Base-by-base conservation (phyloP, 2,797 vertebrate species). In the Chromobotia macracanthus region DNA sequence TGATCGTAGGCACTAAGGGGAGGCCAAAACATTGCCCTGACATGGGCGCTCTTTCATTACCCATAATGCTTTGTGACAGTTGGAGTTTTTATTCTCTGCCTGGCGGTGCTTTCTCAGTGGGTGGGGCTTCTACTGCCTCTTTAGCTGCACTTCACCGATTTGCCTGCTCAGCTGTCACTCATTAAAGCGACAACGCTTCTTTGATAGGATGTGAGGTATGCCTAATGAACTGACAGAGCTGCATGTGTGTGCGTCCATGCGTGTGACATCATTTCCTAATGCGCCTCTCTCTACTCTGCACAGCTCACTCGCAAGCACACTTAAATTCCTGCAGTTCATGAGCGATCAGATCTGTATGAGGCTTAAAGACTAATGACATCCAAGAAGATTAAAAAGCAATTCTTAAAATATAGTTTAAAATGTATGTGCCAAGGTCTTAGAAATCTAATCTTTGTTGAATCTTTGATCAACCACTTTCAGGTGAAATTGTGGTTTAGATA, bases 11-110 rank as follows among this genome's bases (percentile, higher is more conserved):
- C 38, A 50, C 85, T 83, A 80, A 75, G 72, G 21, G 50, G 50
- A 69, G 69, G 21, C 51, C 72, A 48, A 56, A 77, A 58, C 51
- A 76, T 77, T 38, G 35, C 6, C 35, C 35, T 38, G 35, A 38
- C 35, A 38, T 38, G 35, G 35, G 35, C 8, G 35, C 35, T 38
- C 35, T 6, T 38, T 38, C 88, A 85, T 89, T 87, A 83, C 76
- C 84, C 85, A 86, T 87, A 89, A 93, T 87, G 68, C 77, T 87
- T 85, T 89, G 87, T 90, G 91, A 92, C 91, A 90, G 86, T 85
- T 38, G 35, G 70, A 58, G 75, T 31, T 90, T 92, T 91, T 87
- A 89, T 92, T 92, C 87, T 86, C 86, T 84, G 82, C 86, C 89
- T 89, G 82, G 80, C 82, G 88, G 89, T 16, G 9, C n/a, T 75